Evolutionary conservation across 1,140 invertebrate genomes (phyloP).

Genomic region (Drosophila pachea): DNA sequence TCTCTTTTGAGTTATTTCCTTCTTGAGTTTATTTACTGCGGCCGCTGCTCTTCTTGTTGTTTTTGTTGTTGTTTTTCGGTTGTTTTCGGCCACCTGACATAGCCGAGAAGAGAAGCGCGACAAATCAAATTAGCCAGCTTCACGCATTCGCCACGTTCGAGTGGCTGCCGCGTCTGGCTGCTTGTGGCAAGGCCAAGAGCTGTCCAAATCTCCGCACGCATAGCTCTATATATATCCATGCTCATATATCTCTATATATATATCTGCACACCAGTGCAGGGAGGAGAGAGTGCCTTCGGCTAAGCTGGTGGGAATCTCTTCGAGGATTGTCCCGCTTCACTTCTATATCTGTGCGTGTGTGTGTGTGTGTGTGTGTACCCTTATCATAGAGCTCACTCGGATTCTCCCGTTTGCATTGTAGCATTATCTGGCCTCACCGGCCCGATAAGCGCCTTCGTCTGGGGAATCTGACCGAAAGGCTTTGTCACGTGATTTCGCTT

Average conservation of each 20-base stretch:
- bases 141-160: conserved; percentile 54
- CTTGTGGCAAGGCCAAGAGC: conserved; percentile 12
- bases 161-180: conserved; percentile 28
- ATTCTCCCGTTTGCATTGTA: too few relatives aligned
- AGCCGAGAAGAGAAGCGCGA: conserved; percentile 26
- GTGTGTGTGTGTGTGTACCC: too few relatives aligned
- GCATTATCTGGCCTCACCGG: too few relatives aligned
- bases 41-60: neutral
- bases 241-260: neutral
- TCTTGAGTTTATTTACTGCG: neutral
- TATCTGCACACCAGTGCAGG: too few relatives aligned
- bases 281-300: too few relatives aligned
- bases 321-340: too few relatives aligned
- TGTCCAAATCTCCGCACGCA: too few relatives aligned
- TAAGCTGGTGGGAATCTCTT: too few relatives aligned
- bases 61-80: too few relatives aligned
- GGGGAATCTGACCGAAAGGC: conserved; percentile 15
- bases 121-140: conserved; percentile 66
- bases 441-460: too few relatives aligned
- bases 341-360: too few relatives aligned
- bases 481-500: conserved; percentile 31
- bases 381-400: too few relatives aligned
- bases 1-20: neutral
- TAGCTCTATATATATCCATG: neutral
- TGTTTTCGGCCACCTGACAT: neutral